Evolutionary conservation across 1,140 invertebrate genomes (phyloP), one percentile per base, ranked within the genome.

Genomic region (Helicoverpa armigera): DNA sequence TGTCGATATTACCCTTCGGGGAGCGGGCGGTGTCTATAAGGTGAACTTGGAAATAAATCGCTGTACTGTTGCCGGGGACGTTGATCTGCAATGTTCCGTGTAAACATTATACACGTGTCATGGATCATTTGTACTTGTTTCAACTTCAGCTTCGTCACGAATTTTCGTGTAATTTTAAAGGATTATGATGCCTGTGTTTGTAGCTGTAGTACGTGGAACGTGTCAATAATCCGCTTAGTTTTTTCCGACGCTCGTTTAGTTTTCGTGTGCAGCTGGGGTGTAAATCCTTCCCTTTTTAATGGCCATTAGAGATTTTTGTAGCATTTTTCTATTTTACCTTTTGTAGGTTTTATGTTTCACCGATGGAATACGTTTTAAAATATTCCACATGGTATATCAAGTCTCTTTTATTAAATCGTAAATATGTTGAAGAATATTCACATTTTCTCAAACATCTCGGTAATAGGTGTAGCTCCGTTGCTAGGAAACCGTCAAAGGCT

Each of bases 11-110:
- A 80, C 83, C 77, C 78, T 79, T 16, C 12, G 51, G 63, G 84
- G 84, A 80, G 81, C 63, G 78, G 35, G 50, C 79, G 81, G 73
- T 81, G 69, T 74, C 79, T 82, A 60, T 31, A 73, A 86, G 79
- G 81, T 79, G 69, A 84, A 72, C 73, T 81, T 69, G 79, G 85
- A 84, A 89, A 93, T 90, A 93, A 90, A 93, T 92, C 90, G 89
- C 86, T 70, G 83, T 79, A 67, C 80, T 83, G 85, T 87, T 89
- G 83, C 84, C 84, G 82, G 84, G 83, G 85, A 81, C 89, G 83
- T 91, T 92, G 87, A 88, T 87, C 88, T 86, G 81, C 81, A 88
- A n/a, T 69, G 79, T 69, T 78, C 60, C 70, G 18, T 75, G 35
- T 67, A 73, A 65, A 77, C 80, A 75, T 80, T 79, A 51, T 56